Conservation (phyloP, 2,113 vertebrate species). For the Polyodon spathula region DNA sequence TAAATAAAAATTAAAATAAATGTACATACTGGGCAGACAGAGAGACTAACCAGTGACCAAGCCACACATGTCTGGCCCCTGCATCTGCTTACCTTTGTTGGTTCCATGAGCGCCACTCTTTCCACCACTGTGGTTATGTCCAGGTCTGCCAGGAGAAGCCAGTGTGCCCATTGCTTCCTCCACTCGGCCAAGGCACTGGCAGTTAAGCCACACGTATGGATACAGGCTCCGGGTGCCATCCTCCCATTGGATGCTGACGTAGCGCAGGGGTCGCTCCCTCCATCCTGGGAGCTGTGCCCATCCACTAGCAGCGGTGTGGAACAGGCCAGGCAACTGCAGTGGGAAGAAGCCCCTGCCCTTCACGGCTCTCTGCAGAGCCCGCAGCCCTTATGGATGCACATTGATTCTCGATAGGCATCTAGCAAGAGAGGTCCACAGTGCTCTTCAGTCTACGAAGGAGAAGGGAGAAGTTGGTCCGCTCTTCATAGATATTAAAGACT, state of each 20-base stretch:
- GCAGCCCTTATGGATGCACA: slow-evolving; percentile 22
- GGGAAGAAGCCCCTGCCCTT: neutral
- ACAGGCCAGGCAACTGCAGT: neutral
- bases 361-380: slow-evolving; percentile 7
- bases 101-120: slow-evolving; percentile 46
- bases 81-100: slow-evolving; percentile 62
- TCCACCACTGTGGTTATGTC: slow-evolving; percentile 66
- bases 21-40: too few relatives aligned
- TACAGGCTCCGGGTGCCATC: slow-evolving; percentile 67
- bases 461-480: too few relatives aligned
- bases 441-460: too few relatives aligned
- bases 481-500: too few relatives aligned
- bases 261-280: slow-evolving; percentile 27
- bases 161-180: too few relatives aligned
- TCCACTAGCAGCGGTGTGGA: slow-evolving; percentile 25
- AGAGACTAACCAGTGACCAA: neutral
- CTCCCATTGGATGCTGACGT: slow-evolving; percentile 71
- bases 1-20: too few relatives aligned
- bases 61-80: neutral
- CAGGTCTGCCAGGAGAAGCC: slow-evolving; percentile 63
- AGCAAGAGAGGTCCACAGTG: slow-evolving; percentile 35
- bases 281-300: slow-evolving; percentile 20
- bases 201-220: slow-evolving; percentile 87
- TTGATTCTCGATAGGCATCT: slow-evolving; percentile 25
- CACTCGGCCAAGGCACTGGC: too few relatives aligned